phyloP scores from a whole-genome alignment of 2,113 vertebrate species.

The Eulemur macaco region DNA sequence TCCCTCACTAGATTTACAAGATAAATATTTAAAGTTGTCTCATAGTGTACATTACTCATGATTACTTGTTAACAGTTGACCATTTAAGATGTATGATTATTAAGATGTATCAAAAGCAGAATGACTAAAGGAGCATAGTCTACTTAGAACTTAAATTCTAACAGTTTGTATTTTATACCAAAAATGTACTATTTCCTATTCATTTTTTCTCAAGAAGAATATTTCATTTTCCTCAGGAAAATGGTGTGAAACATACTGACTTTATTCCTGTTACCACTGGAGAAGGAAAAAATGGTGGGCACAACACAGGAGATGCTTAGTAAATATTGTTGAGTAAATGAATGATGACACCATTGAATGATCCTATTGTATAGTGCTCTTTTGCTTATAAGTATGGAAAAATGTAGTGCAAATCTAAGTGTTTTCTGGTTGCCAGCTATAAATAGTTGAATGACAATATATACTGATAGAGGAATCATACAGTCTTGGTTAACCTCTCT shows the following conservation, averaged over 20 bases:
- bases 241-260: not conserved
- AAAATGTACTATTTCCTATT: not conserved
- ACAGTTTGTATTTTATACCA: not conserved
- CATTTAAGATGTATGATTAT: not conserved
- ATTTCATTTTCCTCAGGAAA: not conserved
- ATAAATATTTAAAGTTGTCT: not conserved
- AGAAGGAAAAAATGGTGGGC: not conserved
- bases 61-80: not conserved
- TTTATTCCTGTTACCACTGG: not conserved
- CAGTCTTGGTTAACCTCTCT: not conserved
- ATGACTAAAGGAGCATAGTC: not conserved
- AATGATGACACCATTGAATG: not conserved
- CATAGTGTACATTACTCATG: not conserved
- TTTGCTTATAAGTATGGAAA: not conserved
- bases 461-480: not conserved
- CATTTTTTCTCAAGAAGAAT: not conserved
- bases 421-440: not conserved
- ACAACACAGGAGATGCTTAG: not conserved
- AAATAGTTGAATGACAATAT: not conserved
- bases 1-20: not conserved
- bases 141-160: not conserved
- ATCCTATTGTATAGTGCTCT: not conserved
- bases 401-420: not conserved
- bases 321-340: not conserved
- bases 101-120: not conserved